These are phyloP conservation scores for Peucedramus taeniatus DNA, from an alignment of 2,113 vertebrate species.

Conservation along the genomic window DNA sequence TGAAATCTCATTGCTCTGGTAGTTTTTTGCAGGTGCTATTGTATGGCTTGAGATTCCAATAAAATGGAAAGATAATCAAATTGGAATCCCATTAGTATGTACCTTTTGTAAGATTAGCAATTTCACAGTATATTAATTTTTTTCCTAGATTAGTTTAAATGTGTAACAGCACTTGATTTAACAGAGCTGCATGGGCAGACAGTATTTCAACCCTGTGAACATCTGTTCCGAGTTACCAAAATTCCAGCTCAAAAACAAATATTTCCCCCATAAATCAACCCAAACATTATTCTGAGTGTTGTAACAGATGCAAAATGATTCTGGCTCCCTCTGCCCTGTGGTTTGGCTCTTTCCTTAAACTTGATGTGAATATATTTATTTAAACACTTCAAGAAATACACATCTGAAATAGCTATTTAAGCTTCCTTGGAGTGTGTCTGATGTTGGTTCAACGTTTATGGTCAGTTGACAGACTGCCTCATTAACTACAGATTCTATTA, in stretches of 20 bases:
- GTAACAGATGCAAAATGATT: conserved; percentile 32
- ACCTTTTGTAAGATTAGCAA: background rate
- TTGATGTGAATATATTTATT: conserved; percentile 57
- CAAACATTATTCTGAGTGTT: conserved; percentile 4
- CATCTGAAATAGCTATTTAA: background rate
- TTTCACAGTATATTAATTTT: conserved; percentile 4
- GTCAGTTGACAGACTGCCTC: conserved; percentile 1
- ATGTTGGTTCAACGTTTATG: background rate
- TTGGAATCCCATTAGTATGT: background rate
- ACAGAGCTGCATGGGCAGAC: background rate
- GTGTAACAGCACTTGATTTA: background rate
- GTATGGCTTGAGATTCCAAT: background rate
- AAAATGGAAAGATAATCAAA: background rate
- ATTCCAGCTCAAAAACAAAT: conserved; percentile 62
- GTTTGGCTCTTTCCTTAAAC: conserved; percentile 10
- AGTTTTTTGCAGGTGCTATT: background rate
- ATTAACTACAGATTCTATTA: conserved; percentile 41
- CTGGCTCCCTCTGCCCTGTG: conserved; percentile 27
- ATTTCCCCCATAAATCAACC: conserved; percentile 55
- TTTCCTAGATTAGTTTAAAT: background rate
- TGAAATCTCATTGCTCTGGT: background rate
- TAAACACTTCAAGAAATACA: conserved; percentile 51
- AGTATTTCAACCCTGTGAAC: conserved; percentile 22
- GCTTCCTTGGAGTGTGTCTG: background rate
- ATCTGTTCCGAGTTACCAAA: conserved; percentile 63